Evolutionary conservation across 2,888 invertebrate species (phyloP).

Genomic region (Auanema sp.): DNA sequence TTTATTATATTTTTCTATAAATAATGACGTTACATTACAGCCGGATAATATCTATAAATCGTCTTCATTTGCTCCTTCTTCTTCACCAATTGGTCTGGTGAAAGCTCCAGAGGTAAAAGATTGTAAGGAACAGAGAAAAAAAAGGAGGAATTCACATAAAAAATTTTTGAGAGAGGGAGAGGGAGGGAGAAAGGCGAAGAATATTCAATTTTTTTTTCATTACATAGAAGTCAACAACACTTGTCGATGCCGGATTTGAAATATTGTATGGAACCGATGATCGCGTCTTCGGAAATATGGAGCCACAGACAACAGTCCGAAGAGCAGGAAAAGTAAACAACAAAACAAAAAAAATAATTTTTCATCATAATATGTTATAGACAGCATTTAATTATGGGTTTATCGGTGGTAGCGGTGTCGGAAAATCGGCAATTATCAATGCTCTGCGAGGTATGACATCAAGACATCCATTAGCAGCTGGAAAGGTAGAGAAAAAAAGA

Average conservation of each 20-base stretch:
- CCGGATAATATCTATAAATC: no score
- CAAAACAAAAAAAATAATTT: no score
- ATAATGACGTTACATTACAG: no score
- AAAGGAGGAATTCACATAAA: no score
- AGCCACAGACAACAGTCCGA: constrained; percentile 38
- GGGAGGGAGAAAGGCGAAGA: neutral
- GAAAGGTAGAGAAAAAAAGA: no score
- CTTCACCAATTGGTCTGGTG: no score
- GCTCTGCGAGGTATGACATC: constrained; percentile 48
- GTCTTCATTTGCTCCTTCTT: no score
- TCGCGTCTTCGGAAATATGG: constrained; percentile 37
- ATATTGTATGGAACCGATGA: constrained; percentile 47
- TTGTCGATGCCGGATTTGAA: constrained; percentile 51
- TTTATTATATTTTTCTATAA: no score
- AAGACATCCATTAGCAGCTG: constrained; percentile 44
- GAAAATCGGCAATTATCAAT: constrained; percentile 44
- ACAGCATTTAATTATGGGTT: constrained; percentile 49
- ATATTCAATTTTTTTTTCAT: neutral
- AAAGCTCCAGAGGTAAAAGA: no score
- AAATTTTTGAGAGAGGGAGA: no score
- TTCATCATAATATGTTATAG: no score
- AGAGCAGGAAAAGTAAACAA: constrained; percentile 37
- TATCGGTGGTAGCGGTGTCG: constrained; percentile 40
- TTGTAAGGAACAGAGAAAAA: no score
- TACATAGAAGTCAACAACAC: constrained; percentile 30